A percentile compares a stretch with the other conserved stretches of the same genome.
Evolutionary conservation across 2,797 vertebrate genomes (phyloP).

Genomic region (Alcedo quadribrachys): DNA sequence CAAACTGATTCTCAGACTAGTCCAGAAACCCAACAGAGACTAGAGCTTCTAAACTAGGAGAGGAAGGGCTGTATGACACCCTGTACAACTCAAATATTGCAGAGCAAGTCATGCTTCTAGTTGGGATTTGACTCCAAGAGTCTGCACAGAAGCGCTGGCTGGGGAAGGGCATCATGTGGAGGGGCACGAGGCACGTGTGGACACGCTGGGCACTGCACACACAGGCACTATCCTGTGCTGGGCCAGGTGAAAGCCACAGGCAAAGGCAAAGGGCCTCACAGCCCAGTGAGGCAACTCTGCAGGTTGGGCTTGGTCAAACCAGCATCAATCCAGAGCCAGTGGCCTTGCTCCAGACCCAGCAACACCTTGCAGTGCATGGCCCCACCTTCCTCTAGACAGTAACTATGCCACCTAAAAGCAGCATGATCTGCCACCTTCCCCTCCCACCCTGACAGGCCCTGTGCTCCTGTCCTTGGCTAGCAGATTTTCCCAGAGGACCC

Average conservation of each 20-base stretch:
- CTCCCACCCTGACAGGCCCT: neutral
- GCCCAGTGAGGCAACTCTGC: neutral
- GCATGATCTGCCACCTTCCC: neutral
- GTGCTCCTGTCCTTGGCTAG: neutral
- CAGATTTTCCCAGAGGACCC: neutral
- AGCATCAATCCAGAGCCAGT: accelerated
- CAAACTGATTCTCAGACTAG: neutral
- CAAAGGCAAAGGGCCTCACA: neutral
- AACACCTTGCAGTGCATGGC: neutral
- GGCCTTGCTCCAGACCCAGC: neutral
- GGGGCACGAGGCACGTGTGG: neutral
- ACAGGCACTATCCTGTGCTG: neutral
- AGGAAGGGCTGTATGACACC: neutral
- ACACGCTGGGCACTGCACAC: accelerated
- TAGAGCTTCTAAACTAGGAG: neutral
- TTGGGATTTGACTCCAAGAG: neutral
- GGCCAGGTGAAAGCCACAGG: neutral
- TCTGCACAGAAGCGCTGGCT: neutral
- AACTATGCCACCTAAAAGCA: neutral
- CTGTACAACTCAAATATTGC: neutral
- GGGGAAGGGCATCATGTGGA: neutral
- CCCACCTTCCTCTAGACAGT: neutral
- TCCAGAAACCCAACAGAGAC: neutral
- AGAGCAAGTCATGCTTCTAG: neutral
- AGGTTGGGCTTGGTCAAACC: neutral